These are phyloP conservation scores for Bombus difficillimus DNA, from an alignment of 1,140 invertebrate species.

Conservation along the genomic window DNA sequence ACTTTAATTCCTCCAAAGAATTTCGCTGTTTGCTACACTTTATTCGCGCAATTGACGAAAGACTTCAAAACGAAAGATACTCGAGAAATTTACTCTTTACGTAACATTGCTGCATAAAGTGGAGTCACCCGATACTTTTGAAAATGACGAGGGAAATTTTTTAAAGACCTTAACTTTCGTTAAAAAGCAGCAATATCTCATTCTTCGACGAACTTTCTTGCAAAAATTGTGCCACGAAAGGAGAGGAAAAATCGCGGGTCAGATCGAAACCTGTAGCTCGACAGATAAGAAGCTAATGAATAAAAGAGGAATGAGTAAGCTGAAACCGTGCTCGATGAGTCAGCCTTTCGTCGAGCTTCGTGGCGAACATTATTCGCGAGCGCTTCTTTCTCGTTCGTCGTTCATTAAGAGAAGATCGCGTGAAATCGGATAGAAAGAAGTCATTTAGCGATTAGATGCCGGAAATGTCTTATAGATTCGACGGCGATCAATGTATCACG, in stretches of 20 bases:
- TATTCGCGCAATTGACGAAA: not conserved
- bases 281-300: constrained; percentile 76
- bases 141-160: not conserved
- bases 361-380: constrained; percentile 62
- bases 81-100: not conserved
- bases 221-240: too few relatives aligned
- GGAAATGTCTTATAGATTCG: not conserved
- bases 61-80: not conserved
- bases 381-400: constrained; percentile 20
- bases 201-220: not conserved
- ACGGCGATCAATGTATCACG: too few relatives aligned
- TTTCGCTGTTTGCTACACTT: not conserved
- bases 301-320: constrained; percentile 76
- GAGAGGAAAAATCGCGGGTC: constrained; percentile 28
- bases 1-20: not conserved
- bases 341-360: constrained; percentile 63
- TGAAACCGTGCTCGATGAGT: constrained; percentile 61
- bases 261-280: constrained; percentile 60
- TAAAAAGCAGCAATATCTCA: not conserved
- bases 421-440: constrained; percentile 20
- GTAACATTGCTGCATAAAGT: too few relatives aligned
- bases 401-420: not conserved
- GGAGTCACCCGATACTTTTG: not conserved
- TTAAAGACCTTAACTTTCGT: not conserved
- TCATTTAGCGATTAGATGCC: constrained; percentile 2